Conservation (phyloP, 2,797 vertebrate species). For the Sebastes taczanowskii region DNA sequence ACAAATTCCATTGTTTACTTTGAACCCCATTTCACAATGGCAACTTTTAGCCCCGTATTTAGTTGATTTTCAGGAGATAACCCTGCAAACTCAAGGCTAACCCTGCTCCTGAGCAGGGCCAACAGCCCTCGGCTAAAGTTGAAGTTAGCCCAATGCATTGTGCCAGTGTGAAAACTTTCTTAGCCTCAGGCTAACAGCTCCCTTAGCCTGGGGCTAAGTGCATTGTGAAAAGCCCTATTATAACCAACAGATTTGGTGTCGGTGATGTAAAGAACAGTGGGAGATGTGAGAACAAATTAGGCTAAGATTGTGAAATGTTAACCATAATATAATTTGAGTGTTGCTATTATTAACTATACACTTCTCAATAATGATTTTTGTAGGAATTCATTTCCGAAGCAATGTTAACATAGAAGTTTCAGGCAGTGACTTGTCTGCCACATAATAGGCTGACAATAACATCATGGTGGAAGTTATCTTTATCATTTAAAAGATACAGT, state of each 20-base stretch:
- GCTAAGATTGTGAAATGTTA: not conserved
- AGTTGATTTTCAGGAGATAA: not conserved
- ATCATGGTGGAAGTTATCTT: not conserved
- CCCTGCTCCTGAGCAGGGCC: not conserved
- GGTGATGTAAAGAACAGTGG: not conserved
- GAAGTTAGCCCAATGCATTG: not conserved
- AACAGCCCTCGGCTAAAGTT: not conserved
- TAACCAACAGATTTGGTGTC: too few relatives aligned
- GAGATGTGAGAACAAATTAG: not conserved
- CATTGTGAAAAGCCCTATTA: not conserved
- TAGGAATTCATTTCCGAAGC: too few relatives aligned
- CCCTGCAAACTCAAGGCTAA: not conserved
- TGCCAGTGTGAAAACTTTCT: not conserved
- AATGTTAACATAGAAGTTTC: not conserved
- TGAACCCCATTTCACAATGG: too few relatives aligned
- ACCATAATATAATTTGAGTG: not conserved
- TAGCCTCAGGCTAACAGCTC: not conserved
- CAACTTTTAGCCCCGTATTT: not conserved
- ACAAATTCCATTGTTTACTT: not conserved
- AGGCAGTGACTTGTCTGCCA: not conserved
- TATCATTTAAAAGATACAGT: not conserved
- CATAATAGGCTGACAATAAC: too few relatives aligned
- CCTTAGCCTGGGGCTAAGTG: not conserved
- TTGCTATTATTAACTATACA: not conserved
- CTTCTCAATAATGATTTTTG: not conserved